Conservation (phyloP, 2,113 vertebrate species). For the Prolemur simus region DNA sequence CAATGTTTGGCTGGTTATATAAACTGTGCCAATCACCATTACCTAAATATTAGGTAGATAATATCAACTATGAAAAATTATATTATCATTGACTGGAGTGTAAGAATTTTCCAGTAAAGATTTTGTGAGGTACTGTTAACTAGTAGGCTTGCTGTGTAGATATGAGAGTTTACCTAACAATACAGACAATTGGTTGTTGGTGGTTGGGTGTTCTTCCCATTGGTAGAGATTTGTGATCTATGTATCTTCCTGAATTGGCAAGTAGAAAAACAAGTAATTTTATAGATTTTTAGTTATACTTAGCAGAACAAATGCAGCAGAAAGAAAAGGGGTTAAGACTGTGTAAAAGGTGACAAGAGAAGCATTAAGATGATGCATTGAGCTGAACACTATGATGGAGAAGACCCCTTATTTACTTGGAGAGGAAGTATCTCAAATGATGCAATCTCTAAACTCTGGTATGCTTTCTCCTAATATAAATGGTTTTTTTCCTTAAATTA, state of each 20-base stretch:
- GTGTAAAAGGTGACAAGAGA: background rate
- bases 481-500: background rate
- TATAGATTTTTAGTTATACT: background rate
- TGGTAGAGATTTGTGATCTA: background rate
- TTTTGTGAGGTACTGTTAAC: background rate
- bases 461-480: background rate
- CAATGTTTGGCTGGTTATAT: background rate
- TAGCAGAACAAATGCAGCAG: background rate
- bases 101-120: background rate
- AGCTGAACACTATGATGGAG: background rate
- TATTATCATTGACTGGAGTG: background rate
- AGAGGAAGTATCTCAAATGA: background rate
- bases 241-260: background rate
- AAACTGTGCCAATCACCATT: background rate
- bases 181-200: background rate
- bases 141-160: background rate
- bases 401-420: background rate
- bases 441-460: background rate
- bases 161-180: background rate
- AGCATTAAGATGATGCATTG: background rate
- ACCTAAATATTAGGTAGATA: background rate
- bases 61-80: background rate
- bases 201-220: background rate
- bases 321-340: background rate
- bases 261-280: background rate